Evolutionary conservation across 2,113 vertebrate genomes (phyloP).

Genomic region (Platysternon megacephalum): DNA sequence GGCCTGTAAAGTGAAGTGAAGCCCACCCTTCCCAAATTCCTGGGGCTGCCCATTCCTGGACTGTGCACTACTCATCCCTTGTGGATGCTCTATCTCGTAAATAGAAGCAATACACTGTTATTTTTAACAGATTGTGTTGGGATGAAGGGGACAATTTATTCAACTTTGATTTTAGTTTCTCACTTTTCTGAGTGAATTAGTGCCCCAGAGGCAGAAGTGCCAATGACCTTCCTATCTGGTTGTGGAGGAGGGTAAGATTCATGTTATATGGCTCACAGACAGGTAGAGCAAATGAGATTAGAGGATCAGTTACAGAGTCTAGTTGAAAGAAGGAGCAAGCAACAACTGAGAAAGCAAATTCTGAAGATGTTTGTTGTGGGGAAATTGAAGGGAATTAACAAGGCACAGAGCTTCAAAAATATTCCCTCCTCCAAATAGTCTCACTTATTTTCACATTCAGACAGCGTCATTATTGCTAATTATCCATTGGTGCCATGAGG

Average conservation of each 20-base stretch:
- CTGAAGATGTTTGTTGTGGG: neutral
- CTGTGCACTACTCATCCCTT: neutral
- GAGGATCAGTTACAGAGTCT: neutral
- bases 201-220: neutral
- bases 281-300: neutral
- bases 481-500: neutral
- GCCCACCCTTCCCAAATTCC: neutral
- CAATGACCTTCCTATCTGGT: neutral
- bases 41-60: neutral
- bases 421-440: neutral
- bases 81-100: neutral
- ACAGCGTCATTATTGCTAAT: neutral
- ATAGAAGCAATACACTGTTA: neutral
- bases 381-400: slow-evolving; percentile 25
- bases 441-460: slow-evolving; percentile 41
- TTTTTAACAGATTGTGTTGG: neutral
- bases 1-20: neutral
- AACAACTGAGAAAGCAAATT: neutral
- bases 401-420: neutral
- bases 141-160: neutral
- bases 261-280: neutral
- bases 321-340: neutral
- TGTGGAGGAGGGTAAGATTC: neutral
- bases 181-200: neutral
- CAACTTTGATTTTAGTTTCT: neutral